Conservation (phyloP, 2,888 invertebrate genomes). For the Agriotes lineatus region DNA sequence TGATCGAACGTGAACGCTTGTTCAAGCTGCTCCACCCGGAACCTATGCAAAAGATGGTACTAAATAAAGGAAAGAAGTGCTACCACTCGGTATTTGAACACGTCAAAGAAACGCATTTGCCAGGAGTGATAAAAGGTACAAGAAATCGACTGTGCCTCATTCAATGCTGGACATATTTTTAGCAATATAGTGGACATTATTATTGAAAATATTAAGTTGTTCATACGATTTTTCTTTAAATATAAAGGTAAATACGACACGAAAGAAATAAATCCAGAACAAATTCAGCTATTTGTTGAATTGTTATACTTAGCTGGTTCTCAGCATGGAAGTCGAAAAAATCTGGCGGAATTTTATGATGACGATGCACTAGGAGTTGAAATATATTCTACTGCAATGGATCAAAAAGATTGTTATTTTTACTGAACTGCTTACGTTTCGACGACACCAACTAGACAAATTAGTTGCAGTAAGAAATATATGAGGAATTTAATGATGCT, state of each 20-base stretch:
- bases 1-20: too few relatives aligned
- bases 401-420: not conserved
- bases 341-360: too few relatives aligned
- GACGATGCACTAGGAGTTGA: not conserved
- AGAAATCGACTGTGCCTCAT: not conserved
- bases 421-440: too few relatives aligned
- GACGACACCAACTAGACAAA: not conserved
- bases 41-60: conserved; percentile 16
- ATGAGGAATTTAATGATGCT: not conserved
- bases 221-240: not conserved
- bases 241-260: conserved; percentile 2
- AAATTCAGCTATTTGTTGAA: not conserved
- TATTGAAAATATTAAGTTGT: not conserved
- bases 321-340: too few relatives aligned
- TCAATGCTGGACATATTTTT: conserved; percentile 10
- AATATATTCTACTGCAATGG: not conserved
- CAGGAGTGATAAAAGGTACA: not conserved
- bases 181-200: not conserved
- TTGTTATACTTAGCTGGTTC: too few relatives aligned
- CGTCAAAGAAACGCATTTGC: conserved; percentile 2
- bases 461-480: not conserved
- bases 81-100: conserved; percentile 1
- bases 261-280: not conserved
- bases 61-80: not conserved
- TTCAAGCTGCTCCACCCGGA: too few relatives aligned